Evolutionary conservation across 2,113 vertebrate species (phyloP), one percentile per base, ranked within the genome.

Genomic region (Megaceryle torquata): DNA sequence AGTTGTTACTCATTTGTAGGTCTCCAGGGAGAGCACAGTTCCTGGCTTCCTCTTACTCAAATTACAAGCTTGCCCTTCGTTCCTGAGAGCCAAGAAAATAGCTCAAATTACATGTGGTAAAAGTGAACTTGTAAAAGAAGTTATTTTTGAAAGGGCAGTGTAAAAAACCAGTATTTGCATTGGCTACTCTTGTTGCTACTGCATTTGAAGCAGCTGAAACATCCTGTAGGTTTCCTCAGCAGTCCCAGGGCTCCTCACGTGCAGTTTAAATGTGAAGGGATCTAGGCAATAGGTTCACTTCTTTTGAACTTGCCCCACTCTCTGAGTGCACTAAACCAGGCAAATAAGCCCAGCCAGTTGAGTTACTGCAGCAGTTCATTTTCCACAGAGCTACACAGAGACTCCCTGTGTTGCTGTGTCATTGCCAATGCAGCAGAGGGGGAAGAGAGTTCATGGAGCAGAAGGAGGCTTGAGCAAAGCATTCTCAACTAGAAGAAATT

Each of bases 1-100:
- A 2, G 28, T 89, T 87, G 33, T 89, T 87, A 26, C 63, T 79
- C 2, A 0, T 69, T 61, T 85, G 59, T 53, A n/a, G 54, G 22
- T 82, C 93, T 80, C 72, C 0, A 0, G 51, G 65, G 94, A 92
- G 9, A 75, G 37, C 1, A 2, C 35, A 39, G 77, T 86, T 95
- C 81, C 91, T 65, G 37, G 22, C 59, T 93, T 95, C 75, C 87
- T 88, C 87, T 94, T 35, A 29, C 87, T 95, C 89, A 63, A 50
- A 89, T 96, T 97, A 95, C 82, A 77, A 74, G 80, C 59, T 88
- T 95, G 91, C 82, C 63, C 75, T 95, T 93, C 63, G 3, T 65
- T 95, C 91, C 68, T 8, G 4, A 75, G 65, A 79, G 78, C 61
- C 21, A 20, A 57, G 63, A 71, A 83, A 95, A 91, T 48, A 72